Conservation (phyloP, 2,797 vertebrate species). For the Gambusia yucatana region DNA sequence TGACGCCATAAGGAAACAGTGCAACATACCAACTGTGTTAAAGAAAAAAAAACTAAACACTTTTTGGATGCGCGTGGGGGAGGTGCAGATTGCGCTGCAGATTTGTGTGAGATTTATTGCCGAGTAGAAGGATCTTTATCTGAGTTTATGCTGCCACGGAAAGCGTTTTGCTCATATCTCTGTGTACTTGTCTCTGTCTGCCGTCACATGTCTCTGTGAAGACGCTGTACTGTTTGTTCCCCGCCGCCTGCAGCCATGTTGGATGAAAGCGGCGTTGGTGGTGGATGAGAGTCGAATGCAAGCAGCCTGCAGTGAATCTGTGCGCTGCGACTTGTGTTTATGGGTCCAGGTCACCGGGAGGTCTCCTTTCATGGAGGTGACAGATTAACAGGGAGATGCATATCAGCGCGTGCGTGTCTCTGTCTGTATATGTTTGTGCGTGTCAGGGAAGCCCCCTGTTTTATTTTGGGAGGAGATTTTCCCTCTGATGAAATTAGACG, state of each 20-base stretch:
- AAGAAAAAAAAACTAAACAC: slow-evolving; percentile 22
- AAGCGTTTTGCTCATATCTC: slow-evolving; percentile 37
- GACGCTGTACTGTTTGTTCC: slow-evolving; percentile 40
- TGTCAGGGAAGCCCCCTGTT: slow-evolving; percentile 2
- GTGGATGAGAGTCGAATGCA: slow-evolving; percentile 50
- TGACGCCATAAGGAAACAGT: slow-evolving; percentile 35
- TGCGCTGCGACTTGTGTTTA: slow-evolving; percentile 50
- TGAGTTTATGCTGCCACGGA: slow-evolving; percentile 27
- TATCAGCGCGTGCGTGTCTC: background rate
- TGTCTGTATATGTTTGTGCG: background rate
- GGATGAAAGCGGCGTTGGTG: slow-evolving; percentile 59
- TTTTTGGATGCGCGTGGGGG: background rate
- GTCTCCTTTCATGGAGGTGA: slow-evolving; percentile 63
- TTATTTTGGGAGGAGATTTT: slow-evolving; percentile 13
- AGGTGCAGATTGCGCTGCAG: slow-evolving; percentile 28
- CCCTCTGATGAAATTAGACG: slow-evolving; percentile 69
- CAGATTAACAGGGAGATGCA: slow-evolving; percentile 52
- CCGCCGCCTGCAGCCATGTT: slow-evolving; percentile 51
- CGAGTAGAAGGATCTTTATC: slow-evolving; percentile 60
- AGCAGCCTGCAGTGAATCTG: slow-evolving; percentile 46
- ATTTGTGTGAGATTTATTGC: slow-evolving; percentile 48
- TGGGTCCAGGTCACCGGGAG: slow-evolving; percentile 65
- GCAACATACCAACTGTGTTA: slow-evolving; percentile 30
- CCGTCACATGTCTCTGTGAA: slow-evolving; percentile 48
- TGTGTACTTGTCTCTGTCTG: slow-evolving; percentile 45